Conservation (phyloP, 2,888 invertebrate species). For the Orthosia gracilis region DNA sequence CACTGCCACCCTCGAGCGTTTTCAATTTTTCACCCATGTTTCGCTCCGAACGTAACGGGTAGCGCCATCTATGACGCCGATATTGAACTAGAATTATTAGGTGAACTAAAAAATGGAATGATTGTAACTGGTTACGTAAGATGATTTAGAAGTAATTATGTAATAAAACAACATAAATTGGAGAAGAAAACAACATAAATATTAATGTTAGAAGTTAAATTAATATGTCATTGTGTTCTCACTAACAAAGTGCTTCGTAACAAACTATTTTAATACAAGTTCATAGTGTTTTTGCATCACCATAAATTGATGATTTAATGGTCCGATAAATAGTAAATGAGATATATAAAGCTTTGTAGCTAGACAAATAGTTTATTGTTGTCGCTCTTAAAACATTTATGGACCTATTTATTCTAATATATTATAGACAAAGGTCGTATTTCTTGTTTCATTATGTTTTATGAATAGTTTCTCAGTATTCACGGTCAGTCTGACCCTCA, state of each 20-base stretch:
- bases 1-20: neutral
- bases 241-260: slow-evolving; percentile 37
- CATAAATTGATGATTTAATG: slow-evolving; percentile 64
- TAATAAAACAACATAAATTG: slow-evolving; percentile 6
- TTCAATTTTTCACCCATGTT: neutral
- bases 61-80: slow-evolving; percentile 49
- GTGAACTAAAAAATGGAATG: neutral
- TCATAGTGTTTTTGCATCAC: slow-evolving; percentile 45
- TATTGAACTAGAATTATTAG: neutral
- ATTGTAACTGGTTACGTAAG: neutral
- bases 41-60: neutral
- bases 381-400: slow-evolving; percentile 73
- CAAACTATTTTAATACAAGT: slow-evolving; percentile 46
- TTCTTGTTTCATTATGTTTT: slow-evolving; percentile 36
- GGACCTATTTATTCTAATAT: slow-evolving; percentile 74
- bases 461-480: slow-evolving; percentile 15
- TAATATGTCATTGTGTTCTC: slow-evolving; percentile 22
- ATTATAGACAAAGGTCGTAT: slow-evolving; percentile 54
- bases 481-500: slow-evolving; percentile 23
- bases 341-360: slow-evolving; percentile 48
- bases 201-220: slow-evolving; percentile 47
- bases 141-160: slow-evolving; percentile 4
- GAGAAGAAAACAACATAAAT: neutral
- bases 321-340: slow-evolving; percentile 58
- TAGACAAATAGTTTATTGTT: slow-evolving; percentile 54